Base-by-base conservation (phyloP, 1,140 invertebrate genomes). In the Pseudomyrmex pallidus region DNA sequence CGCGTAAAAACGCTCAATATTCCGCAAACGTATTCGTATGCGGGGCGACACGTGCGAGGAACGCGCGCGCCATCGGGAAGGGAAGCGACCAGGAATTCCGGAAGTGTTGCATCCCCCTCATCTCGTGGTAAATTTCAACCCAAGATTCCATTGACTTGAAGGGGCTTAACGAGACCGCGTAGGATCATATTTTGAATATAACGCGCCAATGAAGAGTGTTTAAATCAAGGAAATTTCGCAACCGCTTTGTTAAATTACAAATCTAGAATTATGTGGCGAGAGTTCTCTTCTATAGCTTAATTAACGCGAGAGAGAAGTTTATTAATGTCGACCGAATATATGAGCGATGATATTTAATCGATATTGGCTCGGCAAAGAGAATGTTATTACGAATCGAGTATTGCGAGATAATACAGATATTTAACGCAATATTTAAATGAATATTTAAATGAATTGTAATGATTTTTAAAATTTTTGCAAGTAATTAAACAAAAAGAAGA, bases 1-100 rank as follows among this genome's bases (percentile, higher is more conserved):
- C 25, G 12, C 35, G 13, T 67, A 74, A 74, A 83, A 88, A 83
- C 61, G 66, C 48, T 88, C 86, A 54, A 87, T 88, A 85, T 88
- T 88, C 87, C 62, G 57, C 20, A 68, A 46, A 87, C 82, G 74
- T 78, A 70, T 80, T 84, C 66, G 61, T 48, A 20, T 68, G 50
- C 17, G 50, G 48, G 22, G 56, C 50, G 68, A 73, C 62, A 86
- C 74, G 83, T 85, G 83, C 67, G 67, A 74, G 35, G 10, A 82
- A 80, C 76, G 54, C 20, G 5, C 44, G 35, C 35, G 35, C 35
- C 35, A 35, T 7, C 35, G 35, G 35, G 35, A 35, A 35, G 35
- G 54, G 54, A 70, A 15, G 10, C 54, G 22, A 12, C 20, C 35
- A 5, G 44, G 44, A 80, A 80, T 80, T 72, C 54, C 76, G 66